A percentile compares a stretch with the other conserved stretches of the same genome.
phyloP scores from a whole-genome alignment of 2,888 invertebrate species.

The Eupelmus urozonus region DNA sequence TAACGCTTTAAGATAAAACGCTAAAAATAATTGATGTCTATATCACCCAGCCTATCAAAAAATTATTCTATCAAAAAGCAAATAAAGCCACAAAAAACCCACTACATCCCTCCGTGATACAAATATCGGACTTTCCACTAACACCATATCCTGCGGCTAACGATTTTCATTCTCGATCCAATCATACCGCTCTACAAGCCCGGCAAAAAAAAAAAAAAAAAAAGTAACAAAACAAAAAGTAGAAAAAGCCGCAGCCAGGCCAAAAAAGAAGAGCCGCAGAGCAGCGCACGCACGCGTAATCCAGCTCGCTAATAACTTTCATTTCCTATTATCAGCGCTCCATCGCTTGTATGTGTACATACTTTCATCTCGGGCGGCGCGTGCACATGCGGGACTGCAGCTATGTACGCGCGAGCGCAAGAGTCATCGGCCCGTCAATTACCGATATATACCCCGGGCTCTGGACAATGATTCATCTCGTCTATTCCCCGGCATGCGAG shows the following conservation, averaged over 20 bases:
- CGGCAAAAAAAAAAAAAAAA: not conserved
- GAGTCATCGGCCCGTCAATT: conserved; percentile 55
- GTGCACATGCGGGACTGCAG: not conserved
- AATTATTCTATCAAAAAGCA: too few relatives aligned
- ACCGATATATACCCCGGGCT: conserved; percentile 11
- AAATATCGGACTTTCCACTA: too few relatives aligned
- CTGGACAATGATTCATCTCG: conserved; percentile 49
- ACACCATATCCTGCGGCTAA: not conserved
- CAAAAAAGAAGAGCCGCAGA: not conserved
- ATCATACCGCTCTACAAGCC: not conserved
- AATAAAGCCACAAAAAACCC: too few relatives aligned
- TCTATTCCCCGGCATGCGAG: not conserved
- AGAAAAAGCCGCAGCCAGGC: too few relatives aligned
- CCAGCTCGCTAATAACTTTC: conserved; percentile 41
- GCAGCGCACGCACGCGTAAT: too few relatives aligned
- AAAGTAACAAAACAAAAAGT: not conserved
- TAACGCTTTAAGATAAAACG: too few relatives aligned
- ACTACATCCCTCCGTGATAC: too few relatives aligned
- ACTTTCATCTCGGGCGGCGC: not conserved
- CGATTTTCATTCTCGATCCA: conserved; percentile 42
- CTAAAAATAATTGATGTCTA: too few relatives aligned
- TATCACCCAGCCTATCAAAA: too few relatives aligned
- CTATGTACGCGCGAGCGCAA: conserved; percentile 1
- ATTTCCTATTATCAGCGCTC: conserved; percentile 35
- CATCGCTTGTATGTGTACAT: not conserved